Base-by-base conservation (phyloP, 2,113 vertebrate species). In the Microcebus jonahi region DNA sequence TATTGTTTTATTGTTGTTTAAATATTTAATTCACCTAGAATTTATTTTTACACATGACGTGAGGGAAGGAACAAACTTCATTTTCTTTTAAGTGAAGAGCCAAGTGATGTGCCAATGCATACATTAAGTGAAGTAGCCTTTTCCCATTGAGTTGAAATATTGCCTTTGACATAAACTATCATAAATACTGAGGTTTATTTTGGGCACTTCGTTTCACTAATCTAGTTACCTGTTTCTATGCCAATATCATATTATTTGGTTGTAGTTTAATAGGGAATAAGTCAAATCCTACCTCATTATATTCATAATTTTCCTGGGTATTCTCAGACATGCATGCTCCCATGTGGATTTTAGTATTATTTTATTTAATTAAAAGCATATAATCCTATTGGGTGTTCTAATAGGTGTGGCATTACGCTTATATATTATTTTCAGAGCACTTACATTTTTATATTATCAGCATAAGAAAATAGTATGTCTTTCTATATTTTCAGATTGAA, bases 401-500 rank as follows among this genome's bases (percentile, higher is more conserved):
- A 63, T 45, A 63, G 39, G 15, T 8, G n/a, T 63, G 55, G 45
- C 8, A 36, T 61, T 84, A 20, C 1, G 39, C 61, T 92, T 71
- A 36, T 45, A 53, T 23, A 45, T 63, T 75, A 29, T 25, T 92
- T 83, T 75, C 34, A 84, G 9, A 63, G 20, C 9, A 34, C 68
- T 79, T 84, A 88, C 13, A 53, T 71, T 81, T 97, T 48, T 83
- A 57, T 87, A 82, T 92, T 88, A 53, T 23, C 15, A 84, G n/a
- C 57, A 48, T 61, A 94, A 90, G 68, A 94, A 87, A 70, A 93
- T 81, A 81, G 18, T 79, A 63, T 70, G 9, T 57, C 3, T 92
- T 90, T 84, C 20, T 85, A 18, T 76, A 83, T 89, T 95, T 95
- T 96, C 57, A 76, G 89, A 80, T 85, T 55, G 18, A 92, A 76